These are phyloP conservation scores for Linurgus olivaceus DNA, from an alignment of 2,797 vertebrate genomes.

Conservation along the genomic window DNA sequence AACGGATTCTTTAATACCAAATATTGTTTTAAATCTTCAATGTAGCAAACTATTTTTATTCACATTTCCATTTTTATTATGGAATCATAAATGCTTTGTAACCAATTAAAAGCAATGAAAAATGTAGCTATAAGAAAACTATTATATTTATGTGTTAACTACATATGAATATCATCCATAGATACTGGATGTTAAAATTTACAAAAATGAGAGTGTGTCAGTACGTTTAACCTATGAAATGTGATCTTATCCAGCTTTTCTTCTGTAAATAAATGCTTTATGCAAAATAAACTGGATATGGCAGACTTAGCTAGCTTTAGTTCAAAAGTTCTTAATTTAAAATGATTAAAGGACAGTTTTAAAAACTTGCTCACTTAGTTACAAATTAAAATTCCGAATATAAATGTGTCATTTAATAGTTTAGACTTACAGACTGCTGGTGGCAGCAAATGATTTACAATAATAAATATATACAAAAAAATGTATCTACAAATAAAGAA, in stretches of 20 bases:
- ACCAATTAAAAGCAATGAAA: conserved; percentile 74
- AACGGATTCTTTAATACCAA: conserved; percentile 77
- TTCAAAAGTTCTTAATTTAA: conserved; percentile 80
- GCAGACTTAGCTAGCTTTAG: conserved; percentile 70
- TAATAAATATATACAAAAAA: conserved; percentile 88
- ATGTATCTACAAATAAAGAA: conserved; percentile 84
- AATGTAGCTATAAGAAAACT: conserved; percentile 72
- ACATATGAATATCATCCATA: conserved; percentile 67
- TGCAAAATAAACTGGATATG: conserved; percentile 77
- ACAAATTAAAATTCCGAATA: conserved; percentile 86
- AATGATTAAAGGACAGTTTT: conserved; percentile 75
- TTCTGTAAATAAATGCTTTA: conserved; percentile 72
- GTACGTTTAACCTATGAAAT: conserved; percentile 64
- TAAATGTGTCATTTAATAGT: conserved; percentile 87
- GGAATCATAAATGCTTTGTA: conserved; percentile 74
- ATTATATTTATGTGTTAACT: conserved; percentile 70
- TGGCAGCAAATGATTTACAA: conserved; percentile 90
- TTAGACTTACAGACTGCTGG: conserved; percentile 91
- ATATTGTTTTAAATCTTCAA: conserved; percentile 77
- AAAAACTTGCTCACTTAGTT: conserved; percentile 80
- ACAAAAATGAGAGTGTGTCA: conserved; percentile 71
- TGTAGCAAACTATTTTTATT: conserved; percentile 80
- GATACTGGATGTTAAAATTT: conserved; percentile 66
- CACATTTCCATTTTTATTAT: conserved; percentile 77
- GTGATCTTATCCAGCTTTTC: conserved; percentile 67